These are phyloP conservation scores for Desoria tigrina DNA, from an alignment of 2,888 invertebrate genomes.

Conservation along the genomic window DNA sequence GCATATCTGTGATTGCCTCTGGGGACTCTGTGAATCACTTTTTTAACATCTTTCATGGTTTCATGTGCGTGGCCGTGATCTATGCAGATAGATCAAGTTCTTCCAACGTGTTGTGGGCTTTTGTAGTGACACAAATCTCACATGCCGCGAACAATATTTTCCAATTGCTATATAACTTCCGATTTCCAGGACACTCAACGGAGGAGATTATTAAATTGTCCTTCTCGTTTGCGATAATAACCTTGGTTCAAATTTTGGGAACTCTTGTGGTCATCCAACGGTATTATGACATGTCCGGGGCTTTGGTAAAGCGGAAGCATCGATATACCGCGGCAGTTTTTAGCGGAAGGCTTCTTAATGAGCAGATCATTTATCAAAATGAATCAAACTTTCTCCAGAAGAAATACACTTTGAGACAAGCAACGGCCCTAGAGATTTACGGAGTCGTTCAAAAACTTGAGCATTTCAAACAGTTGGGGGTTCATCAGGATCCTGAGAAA, in stretches of 20 bases:
- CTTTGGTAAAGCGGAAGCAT: slow-evolving; percentile 22
- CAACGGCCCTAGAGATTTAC: slow-evolving; percentile 36
- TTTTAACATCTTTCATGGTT: slow-evolving; percentile 29
- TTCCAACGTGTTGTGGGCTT: slow-evolving; percentile 33
- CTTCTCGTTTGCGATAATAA: neutral
- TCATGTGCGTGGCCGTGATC: slow-evolving; percentile 25
- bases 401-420: slow-evolving; percentile 38
- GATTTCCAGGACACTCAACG: neutral
- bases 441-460: slow-evolving; percentile 30
- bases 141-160: slow-evolving; percentile 11
- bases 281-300: slow-evolving; percentile 36
- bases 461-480: slow-evolving; percentile 16
- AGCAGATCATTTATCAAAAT: slow-evolving; percentile 40
- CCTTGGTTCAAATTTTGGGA: slow-evolving; percentile 17
- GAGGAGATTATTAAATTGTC: neutral
- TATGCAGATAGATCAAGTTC: slow-evolving; percentile 25
- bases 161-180: slow-evolving; percentile 7
- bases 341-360: slow-evolving; percentile 37
- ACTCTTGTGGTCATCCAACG: slow-evolving; percentile 28
- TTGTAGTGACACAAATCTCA: slow-evolving; percentile 14
- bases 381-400: slow-evolving; percentile 36
- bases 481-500: slow-evolving; percentile 2
- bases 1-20: slow-evolving; percentile 12
- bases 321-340: slow-evolving; percentile 27
- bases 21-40: slow-evolving; percentile 20